Evolutionary conservation across 2,797 vertebrate species (phyloP), one percentile per base, ranked within the genome.

Genomic region (Anas capensis): DNA sequence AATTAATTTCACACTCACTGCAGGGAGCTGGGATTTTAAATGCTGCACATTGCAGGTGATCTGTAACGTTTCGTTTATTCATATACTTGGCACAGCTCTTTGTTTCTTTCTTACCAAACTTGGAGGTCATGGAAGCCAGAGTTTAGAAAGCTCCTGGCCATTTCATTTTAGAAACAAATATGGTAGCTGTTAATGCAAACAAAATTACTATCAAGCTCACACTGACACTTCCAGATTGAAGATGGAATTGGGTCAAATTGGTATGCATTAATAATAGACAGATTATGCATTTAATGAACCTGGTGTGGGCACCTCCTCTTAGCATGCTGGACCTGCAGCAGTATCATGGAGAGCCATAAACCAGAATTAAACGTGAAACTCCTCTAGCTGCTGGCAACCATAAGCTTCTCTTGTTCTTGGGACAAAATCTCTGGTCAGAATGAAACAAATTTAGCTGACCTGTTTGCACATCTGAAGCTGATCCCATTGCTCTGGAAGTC

Each of bases 1-100:
- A 93, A 95, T 96, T 97, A 97, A 96, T 97, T 94, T 96, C 94
- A 93, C 84, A 95, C 70, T 94, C 94, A 66, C 93, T 89, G 88
- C 19, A 0, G 97, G 96, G 72, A 97, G 68, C 91, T 92, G 94
- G 75, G 79, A 91, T 93, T 93, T 96, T 95, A 94, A 96, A 95
- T 68, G 93, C 90, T 78, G 68, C 88, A 94, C 81, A 24, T 95
- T 91, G 95, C 71, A 92, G 94, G 88, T 95, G 92, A 97, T 96
- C 93, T 96, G 93, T 94, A 96, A 87, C 71, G 3, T 62, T 88
- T 49, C 69, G 3, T 69, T 91, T 87, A 44, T 82, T 82, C n/a
- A 3, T 71, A 79, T 10, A 87, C 92, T 96, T 91, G 42, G 58
- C 62, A 95, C 81, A 83, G 86, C 68, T 86, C 83, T 93, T 96